phyloP scores from a whole-genome alignment of 2,888 invertebrate genomes.

The Nezara viridula region DNA sequence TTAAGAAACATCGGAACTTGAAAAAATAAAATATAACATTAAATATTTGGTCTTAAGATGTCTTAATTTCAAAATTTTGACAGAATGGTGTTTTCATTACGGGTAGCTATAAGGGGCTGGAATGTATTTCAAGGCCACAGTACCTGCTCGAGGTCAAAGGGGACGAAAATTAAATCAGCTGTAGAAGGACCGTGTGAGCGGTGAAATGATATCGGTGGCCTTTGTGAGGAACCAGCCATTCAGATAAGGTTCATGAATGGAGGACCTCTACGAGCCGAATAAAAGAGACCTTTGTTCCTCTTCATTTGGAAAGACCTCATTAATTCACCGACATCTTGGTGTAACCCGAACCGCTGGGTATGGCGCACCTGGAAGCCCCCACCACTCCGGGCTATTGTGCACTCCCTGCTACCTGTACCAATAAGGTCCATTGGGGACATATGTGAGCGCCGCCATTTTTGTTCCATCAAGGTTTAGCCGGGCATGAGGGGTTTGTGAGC shows the following conservation, averaged over 20 bases:
- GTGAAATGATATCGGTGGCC: slow-evolving; percentile 32
- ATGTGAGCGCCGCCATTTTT: slow-evolving; percentile 44
- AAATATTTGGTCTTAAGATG: no score
- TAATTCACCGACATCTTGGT: slow-evolving; percentile 48
- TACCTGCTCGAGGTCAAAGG: neutral
- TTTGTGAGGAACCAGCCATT: neutral
- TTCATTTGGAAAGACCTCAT: slow-evolving; percentile 20
- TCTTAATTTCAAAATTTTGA: no score
- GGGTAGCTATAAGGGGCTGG: neutral
- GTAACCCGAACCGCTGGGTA: slow-evolving; percentile 32
- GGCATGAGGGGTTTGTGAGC: slow-evolving; percentile 30
- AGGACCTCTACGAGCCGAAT: neutral
- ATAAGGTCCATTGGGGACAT: slow-evolving; percentile 41
- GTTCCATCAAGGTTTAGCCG: slow-evolving; percentile 38
- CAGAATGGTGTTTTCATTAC: no score
- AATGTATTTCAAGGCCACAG: slow-evolving; percentile 7
- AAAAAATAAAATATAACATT: no score
- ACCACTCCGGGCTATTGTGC: neutral
- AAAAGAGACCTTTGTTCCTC: slow-evolving; percentile 43
- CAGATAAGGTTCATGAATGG: slow-evolving; percentile 24
- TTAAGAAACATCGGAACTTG: no score
- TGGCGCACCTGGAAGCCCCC: slow-evolving; percentile 25
- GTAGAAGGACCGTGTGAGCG: slow-evolving; percentile 10
- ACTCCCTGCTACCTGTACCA: slow-evolving; percentile 27
- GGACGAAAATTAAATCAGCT: neutral